These are phyloP conservation scores for Drosophila neocordata DNA, from an alignment of 1,140 invertebrate species.

Conservation along the genomic window DNA sequence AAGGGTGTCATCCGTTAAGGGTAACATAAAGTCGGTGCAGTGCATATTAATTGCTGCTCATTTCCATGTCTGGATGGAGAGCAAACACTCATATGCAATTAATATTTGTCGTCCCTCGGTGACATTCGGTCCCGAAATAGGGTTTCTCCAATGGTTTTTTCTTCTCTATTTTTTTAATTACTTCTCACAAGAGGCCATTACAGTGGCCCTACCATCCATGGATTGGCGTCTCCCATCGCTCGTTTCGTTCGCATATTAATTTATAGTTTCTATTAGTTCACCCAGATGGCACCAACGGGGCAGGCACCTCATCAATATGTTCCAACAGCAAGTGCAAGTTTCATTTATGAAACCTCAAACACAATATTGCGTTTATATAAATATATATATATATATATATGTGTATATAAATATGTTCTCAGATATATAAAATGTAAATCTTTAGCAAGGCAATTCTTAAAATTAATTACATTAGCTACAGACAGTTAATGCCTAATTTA, in stretches of 20 bases:
- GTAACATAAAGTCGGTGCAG: conserved; percentile 29
- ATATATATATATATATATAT: too few species aligned
- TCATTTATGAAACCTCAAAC: conserved; percentile 6
- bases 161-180: conserved; percentile 60
- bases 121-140: conserved; percentile 34
- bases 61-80: conserved; percentile 56
- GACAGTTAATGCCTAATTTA: neutral
- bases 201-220: conserved; percentile 10
- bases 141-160: conserved; percentile 32
- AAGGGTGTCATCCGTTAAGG: neutral
- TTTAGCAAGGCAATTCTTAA: neutral
- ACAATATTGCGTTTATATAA: neutral
- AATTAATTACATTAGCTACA: neutral
- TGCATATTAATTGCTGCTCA: conserved; percentile 75
- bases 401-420: neutral
- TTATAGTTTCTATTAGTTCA: conserved; percentile 48
- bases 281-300: conserved; percentile 38
- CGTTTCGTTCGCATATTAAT: conserved; percentile 33
- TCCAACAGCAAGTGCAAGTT: conserved; percentile 19
- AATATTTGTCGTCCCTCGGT: conserved; percentile 67
- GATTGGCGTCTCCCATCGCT: neutral
- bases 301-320: conserved; percentile 11
- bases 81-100: conserved; percentile 70
- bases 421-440: neutral
- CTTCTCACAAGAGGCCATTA: conserved; percentile 66